Evolutionary conservation across 2,888 invertebrate species (phyloP), one percentile per base, ranked within the genome.

Genomic region (Zhuqinia jingwanae): DNA sequence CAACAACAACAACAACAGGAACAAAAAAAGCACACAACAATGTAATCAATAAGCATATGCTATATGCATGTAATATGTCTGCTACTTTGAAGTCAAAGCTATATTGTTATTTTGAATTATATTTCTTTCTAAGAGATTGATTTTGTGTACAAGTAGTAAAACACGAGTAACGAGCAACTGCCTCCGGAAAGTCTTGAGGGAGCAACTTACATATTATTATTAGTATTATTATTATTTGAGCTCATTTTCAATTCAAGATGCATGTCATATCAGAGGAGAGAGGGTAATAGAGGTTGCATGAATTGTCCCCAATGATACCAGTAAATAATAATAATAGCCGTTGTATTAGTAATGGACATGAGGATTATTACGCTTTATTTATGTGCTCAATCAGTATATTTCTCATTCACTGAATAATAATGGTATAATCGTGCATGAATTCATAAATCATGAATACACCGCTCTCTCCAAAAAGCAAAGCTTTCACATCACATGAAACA

Each of bases 221-320:
- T n/a, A n/a, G n/a, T n/a, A n/a, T n/a, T n/a, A n/a, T n/a, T n/a
- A n/a, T n/a, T n/a, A n/a, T n/a, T n/a, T n/a, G 63, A 73, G 65
- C 77, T 78, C 77, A 87, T 77, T 87, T 81, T 53, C 36, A 86
- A 86, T 81, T 86, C 76, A 81, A 73, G 70, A 56, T 77, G 86
- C 86, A 87, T 82, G 86, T 77, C 86, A 87, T 53, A 58, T 13
- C 17, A 70, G 47, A 36, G 76, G 77, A 63, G 17, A 70, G 47
- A 36, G 76, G 77, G 73, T 87, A 87, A 87, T 68, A 45, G 86
- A 87, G 80, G 81, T 87, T 87, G 81, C 86, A 76, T 86, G 86
- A 63, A 80, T 78, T 78, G 85, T 80, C 79, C 56, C 73, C 79
- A 73, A 30, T 75, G 79, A 75, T 70, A 63, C 17, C 11, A 73